Evolutionary conservation across 2,888 invertebrate species (phyloP).

Genomic region (Leucophora obtusa): DNA sequence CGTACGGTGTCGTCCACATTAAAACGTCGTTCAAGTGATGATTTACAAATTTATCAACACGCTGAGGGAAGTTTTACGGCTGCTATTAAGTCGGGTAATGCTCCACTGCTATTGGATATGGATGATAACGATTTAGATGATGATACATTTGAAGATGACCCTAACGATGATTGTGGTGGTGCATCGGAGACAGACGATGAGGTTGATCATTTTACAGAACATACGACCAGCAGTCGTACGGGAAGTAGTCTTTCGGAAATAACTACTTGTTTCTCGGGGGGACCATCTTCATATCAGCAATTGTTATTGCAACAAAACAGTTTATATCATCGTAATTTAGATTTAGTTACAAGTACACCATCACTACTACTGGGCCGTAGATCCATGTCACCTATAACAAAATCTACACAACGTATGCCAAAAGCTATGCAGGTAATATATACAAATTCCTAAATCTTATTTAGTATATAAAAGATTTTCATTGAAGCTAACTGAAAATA

Average conservation of each 20-base stretch:
- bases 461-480: not conserved
- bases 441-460: constrained; percentile 57
- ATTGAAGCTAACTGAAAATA: too few relatives aligned
- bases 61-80: constrained; percentile 47
- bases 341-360: constrained; percentile 76
- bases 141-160: constrained; percentile 64
- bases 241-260: constrained; percentile 69
- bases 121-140: constrained; percentile 68
- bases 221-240: not conserved
- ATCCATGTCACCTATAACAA: constrained; percentile 93
- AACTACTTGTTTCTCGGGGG: constrained; percentile 61
- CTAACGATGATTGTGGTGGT: constrained; percentile 38
- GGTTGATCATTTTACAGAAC: constrained; percentile 43
- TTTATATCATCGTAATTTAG: constrained; percentile 73
- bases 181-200: constrained; percentile 50
- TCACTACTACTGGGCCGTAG: constrained; percentile 81
- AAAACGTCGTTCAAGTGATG: constrained; percentile 70
- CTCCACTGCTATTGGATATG: constrained; percentile 46
- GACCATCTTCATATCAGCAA: constrained; percentile 68
- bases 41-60: constrained; percentile 59
- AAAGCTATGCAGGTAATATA: constrained; percentile 91
- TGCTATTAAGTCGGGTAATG: constrained; percentile 33
- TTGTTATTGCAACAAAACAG: constrained; percentile 69
- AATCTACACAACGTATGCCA: constrained; percentile 91
- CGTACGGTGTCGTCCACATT: constrained; percentile 72